Evolutionary conservation across 2,113 vertebrate genomes (phyloP), one percentile per base, ranked within the genome.

Genomic region (Trematomus loennbergii): DNA sequence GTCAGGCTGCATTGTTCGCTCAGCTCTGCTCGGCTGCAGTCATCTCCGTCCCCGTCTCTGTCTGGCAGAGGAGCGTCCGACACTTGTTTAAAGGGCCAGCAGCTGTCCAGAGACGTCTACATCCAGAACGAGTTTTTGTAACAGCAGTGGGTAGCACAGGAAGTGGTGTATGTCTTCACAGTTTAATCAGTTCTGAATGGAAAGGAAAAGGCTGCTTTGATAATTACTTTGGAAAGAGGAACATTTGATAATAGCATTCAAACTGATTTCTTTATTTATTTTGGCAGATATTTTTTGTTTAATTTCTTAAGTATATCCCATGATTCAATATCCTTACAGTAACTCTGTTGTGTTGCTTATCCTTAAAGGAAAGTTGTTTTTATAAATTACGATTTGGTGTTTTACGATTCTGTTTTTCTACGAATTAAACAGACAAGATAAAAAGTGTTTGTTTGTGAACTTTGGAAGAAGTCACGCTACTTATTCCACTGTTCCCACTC

Each of bases 1-100:
- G 94, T 91, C 89, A 84, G 79, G 73, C 87, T 60, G 87, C 88
- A 93, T 93, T 94, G 94, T 94, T 93, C 82, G 18, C 18, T 79
- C 78, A 22, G 69, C 76, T 84, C 77, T 74, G 75, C 81, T 84
- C 69, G 88, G 81, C 76, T 60, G 78, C 74, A 91, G 80, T 79
- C 85, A 75, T 81, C 86, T 72, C 69, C 65, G 68, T 81, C 18
- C 62, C 65, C 12, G 49, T 53, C 75, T 45, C 60, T 65, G 53
- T 67, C 50, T 62, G 12, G 67, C 22, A 68, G 74, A 79, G 73
- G 54, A 75, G 43, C 59, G n/a, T 20, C 72, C 9, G 36, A 58
- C 60, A 45, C 61, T 71, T 5, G 3, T 85, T 84, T 77, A 83
- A 82, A 87, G 72, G 64, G 63, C 40, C 70, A 76, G 55, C 2